Base-by-base conservation (phyloP, 2,797 vertebrate species). In the Pseudochirops corinnae region DNA sequence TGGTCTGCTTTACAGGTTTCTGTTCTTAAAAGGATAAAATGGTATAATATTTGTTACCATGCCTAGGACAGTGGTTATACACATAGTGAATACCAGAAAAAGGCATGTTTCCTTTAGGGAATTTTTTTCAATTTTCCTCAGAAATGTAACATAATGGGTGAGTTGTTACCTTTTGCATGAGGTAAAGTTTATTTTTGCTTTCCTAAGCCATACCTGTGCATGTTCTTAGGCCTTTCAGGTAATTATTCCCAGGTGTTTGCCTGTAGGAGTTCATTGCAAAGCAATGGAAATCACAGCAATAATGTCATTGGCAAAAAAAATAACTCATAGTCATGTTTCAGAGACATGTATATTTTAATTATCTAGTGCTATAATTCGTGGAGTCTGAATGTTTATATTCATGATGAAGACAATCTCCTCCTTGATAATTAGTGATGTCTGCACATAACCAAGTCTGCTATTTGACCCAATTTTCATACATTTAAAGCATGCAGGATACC, bases 201-300 rank as follows among this genome's bases (percentile, higher is more conserved):
- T 97, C 92, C 60, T 97, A 96, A 98, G 93, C 53, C 94, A 96
- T 97, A 97, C 95, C 96, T 97, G 50, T 94, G 58, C 94, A 96
- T 95, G 93, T 52, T 97, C 94, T 96, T 96, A 97, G 96, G 53
- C 56, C 95, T 96, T 94, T 91, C 94, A 96, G 60, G 97, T 98
- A 98, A 98, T 98, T 98, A 97, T 95, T 97, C 97, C 94, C 98
- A 98, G 97, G 97, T 97, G 98, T 94, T 97, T 98, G 95, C 96
- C 97, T 98, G 97, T 97, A 98, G 93, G 91, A 97, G 96, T 97
- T 98, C 97, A 97, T 46, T 96, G 94, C 94, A 94, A 93, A 93
- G 97, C 93, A 97, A 95, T 97, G 96, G 97, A 90, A 97, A 97
- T 97, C 95, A 98, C 39, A 97, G 96, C 96, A 97, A 96, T 97